phyloP scores from a whole-genome alignment of 2,797 vertebrate species.

The Rhinichthys osculus region DNA sequence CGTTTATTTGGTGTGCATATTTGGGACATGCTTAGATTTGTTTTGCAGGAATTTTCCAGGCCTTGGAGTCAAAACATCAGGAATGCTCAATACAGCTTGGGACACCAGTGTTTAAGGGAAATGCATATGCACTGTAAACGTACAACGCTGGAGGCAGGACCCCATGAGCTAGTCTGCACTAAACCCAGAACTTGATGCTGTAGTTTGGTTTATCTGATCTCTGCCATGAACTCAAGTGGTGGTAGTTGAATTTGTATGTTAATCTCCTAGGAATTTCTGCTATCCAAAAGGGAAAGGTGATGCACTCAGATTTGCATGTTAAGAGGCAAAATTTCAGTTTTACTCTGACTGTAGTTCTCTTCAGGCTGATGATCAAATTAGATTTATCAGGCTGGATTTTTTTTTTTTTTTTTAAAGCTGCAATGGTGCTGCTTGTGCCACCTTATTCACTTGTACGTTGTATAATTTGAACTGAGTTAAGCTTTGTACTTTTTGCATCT shows the following conservation, averaged over 20 bases:
- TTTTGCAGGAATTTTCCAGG: slow-evolving; percentile 47
- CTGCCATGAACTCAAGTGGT: slow-evolving; percentile 23
- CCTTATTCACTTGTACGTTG: background rate
- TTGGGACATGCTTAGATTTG: slow-evolving; percentile 36
- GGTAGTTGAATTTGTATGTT: slow-evolving; percentile 24
- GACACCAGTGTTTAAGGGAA: background rate
- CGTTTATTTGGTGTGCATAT: slow-evolving; percentile 30
- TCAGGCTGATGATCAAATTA: background rate
- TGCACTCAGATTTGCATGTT: background rate
- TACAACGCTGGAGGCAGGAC: background rate
- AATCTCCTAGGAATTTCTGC: slow-evolving; percentile 17
- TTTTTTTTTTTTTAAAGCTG: background rate
- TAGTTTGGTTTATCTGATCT: background rate
- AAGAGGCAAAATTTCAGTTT: background rate
- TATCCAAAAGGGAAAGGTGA: slow-evolving; percentile 21
- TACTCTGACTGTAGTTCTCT: background rate
- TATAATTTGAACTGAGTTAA: background rate
- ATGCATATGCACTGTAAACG: background rate
- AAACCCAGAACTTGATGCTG: background rate
- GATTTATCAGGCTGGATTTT: background rate
- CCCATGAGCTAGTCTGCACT: background rate
- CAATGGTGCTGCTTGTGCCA: slow-evolving; percentile 19
- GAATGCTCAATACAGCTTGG: background rate
- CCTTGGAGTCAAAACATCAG: slow-evolving; percentile 23
- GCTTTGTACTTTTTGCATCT: slow-evolving; percentile 5